Percentiles rank a stretch among this genome's conserved stretches.
Conservation (phyloP, 2,888 invertebrate genomes). For the Prenolepis imparis region DNA sequence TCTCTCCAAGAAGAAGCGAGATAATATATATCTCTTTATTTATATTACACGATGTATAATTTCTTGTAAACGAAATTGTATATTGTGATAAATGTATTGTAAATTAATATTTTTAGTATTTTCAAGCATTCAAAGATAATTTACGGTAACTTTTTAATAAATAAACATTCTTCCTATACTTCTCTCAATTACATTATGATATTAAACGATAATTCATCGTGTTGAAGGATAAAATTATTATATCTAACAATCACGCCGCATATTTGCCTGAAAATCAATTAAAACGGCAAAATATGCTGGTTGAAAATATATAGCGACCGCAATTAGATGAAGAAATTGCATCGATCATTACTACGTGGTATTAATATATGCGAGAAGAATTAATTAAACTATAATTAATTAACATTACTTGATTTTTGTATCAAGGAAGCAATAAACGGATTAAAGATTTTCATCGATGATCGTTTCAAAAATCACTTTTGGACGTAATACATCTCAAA, state of each 20-base stretch:
- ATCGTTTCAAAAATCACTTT: constrained; percentile 35
- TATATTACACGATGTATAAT: background rate
- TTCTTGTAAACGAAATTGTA: background rate
- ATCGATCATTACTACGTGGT: constrained; percentile 33
- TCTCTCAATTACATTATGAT: background rate
- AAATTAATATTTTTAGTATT: background rate
- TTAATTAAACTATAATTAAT: constrained; percentile 49
- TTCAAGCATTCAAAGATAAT: background rate
- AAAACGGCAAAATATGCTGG: constrained; percentile 22
- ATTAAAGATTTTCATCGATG: constrained; percentile 76
- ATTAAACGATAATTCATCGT: background rate
- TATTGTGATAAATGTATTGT: background rate
- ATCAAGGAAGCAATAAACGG: constrained; percentile 67
- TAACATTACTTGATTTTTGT: constrained; percentile 49
- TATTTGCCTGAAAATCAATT: constrained; percentile 35
- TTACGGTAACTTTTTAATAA: background rate
- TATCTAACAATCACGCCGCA: background rate
- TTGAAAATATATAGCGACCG: background rate
- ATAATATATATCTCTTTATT: background rate
- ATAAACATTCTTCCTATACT: background rate
- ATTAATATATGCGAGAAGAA: constrained; percentile 39
- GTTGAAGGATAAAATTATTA: constrained; percentile 5
- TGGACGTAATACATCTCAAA: background rate
- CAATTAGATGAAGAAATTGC: constrained; percentile 28
- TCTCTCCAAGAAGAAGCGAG: background rate